These are phyloP conservation scores for Ophthalmolycus amberensis DNA, from an alignment of 2,113 vertebrate species.

Conservation along the genomic window DNA sequence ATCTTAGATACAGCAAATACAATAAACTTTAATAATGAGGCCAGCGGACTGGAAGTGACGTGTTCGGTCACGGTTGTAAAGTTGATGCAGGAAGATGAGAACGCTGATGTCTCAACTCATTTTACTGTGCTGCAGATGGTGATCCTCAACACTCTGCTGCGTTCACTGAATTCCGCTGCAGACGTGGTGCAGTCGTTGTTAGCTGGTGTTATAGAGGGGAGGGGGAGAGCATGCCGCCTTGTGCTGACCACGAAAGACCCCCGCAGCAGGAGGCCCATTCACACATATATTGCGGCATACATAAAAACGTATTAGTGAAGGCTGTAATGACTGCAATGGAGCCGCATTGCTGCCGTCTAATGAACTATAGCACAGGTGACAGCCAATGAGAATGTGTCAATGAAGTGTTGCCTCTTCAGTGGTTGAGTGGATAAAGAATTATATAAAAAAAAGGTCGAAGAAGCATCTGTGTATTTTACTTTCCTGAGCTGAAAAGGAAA, in stretches of 20 bases:
- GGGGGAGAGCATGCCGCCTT: slow-evolving; percentile 8
- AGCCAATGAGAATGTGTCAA: background rate
- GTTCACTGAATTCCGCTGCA: slow-evolving; percentile 20
- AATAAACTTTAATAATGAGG: background rate
- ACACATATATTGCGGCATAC: slow-evolving; percentile 12
- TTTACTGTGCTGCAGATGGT: slow-evolving; percentile 36
- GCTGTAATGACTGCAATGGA: slow-evolving; percentile 25
- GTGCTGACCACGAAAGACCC: slow-evolving; percentile 31
- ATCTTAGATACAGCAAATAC: too few relatives aligned
- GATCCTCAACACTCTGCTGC: slow-evolving; percentile 35
- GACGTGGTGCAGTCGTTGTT: slow-evolving; percentile 24
- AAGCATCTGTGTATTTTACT: background rate
- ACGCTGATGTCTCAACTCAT: background rate
- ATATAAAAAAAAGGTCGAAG: background rate
- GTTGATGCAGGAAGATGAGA: slow-evolving; percentile 7
- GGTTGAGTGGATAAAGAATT: background rate
- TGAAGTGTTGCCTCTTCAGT: slow-evolving; percentile 15
- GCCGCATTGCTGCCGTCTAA: slow-evolving; percentile 3
- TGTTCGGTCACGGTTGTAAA: background rate
- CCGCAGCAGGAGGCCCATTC: slow-evolving; percentile 31
- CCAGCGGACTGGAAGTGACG: background rate
- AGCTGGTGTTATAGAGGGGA: slow-evolving; percentile 18
- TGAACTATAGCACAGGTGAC: slow-evolving; percentile 18
- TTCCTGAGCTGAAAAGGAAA: background rate
- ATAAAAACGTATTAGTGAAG: slow-evolving; percentile 17